Base-by-base conservation (phyloP, 2,888 invertebrate genomes). In the Physocephala rufipes region DNA sequence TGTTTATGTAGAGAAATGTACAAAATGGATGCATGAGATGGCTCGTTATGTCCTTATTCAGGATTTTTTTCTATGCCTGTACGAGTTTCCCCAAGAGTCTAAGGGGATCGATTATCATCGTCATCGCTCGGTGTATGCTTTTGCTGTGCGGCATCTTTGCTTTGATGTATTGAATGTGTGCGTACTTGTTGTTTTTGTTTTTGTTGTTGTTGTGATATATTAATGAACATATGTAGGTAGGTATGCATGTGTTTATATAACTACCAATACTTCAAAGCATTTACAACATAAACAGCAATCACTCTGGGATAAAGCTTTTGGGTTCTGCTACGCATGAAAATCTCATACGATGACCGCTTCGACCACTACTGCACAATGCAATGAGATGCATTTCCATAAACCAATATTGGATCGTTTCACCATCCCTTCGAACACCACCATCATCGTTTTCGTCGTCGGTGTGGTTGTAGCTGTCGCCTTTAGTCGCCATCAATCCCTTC, bases 1-100 rank as follows among this genome's bases (percentile, higher is more conserved):
- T 49, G 61, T 61, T 61, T 59, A 61, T 61, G 61, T 59, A 67
- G 61, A 58, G 67, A 28, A 45, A n/a, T n/a, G n/a, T 26, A 24
- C 59, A 24, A 9, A 30, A 59, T 67, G 24, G 47, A 47, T 15
- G 55, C 59, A 45, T 43, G 19, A 19, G 45, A 19, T 19, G 47
- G 19, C 2, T 30, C 16, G 63, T 26, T 47, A 63, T 24, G 47
- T 43, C 16, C 19, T 45, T 63, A 63, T 62, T 36, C 28, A 63
- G 19, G 47, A 4, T 36, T 36, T 36, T 36, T 36, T 36, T 9
- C n/a, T n/a, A n/a, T n/a, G n/a, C n/a, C n/a, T n/a, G n/a, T n/a
- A n/a, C n/a, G n/a, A n/a, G n/a, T n/a, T n/a, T n/a, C n/a, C n/a
- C n/a, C n/a, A n/a, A 36, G 36, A 4, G 4, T 36, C 36, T 4